These are phyloP conservation scores for Thecophora atra DNA, from an alignment of 2,888 invertebrate species.

Conservation along the genomic window DNA sequence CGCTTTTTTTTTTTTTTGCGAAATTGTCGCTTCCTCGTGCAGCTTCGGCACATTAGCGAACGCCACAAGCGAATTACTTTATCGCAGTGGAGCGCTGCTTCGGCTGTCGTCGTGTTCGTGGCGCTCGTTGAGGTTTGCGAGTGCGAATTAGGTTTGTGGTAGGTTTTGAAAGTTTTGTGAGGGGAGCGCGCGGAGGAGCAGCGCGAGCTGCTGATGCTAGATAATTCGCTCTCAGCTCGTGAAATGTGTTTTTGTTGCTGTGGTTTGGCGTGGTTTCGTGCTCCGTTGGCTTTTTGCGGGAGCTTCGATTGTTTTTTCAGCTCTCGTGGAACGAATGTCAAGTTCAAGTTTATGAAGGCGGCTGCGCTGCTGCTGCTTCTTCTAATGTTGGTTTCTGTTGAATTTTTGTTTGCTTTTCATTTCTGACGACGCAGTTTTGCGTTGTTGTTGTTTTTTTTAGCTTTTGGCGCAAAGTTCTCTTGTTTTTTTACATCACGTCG, in stretches of 20 bases:
- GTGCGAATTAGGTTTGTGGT: constrained; percentile 39
- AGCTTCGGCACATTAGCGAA: constrained; percentile 51
- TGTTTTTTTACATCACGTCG: background rate
- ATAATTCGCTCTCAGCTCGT: no score
- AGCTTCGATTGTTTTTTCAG: constrained; percentile 57
- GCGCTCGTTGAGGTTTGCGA: constrained; percentile 35
- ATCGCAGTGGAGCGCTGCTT: constrained; percentile 55
- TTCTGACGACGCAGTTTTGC: constrained; percentile 3
- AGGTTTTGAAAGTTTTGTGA: constrained; percentile 43
- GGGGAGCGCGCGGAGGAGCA: constrained; percentile 24
- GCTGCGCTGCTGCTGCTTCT: constrained; percentile 24
- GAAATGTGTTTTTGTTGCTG: constrained; percentile 21
- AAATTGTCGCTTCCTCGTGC: constrained; percentile 47
- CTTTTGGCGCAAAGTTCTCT: background rate
- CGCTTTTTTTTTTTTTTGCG: constrained; percentile 52
- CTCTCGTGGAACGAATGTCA: constrained; percentile 58
- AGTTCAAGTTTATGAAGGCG: constrained; percentile 63
- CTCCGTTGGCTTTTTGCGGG: constrained; percentile 49
- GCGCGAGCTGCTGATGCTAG: background rate
- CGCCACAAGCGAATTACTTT: constrained; percentile 55
- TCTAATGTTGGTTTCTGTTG: constrained; percentile 27
- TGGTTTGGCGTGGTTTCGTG: constrained; percentile 47
- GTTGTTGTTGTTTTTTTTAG: constrained; percentile 18
- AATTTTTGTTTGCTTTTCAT: constrained; percentile 34
- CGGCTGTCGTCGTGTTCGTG: constrained; percentile 15